A percentile compares a stretch with the other conserved stretches of the same genome.
Conservation (phyloP, 2,797 vertebrate species). For the Rhynchotus rufescens region DNA sequence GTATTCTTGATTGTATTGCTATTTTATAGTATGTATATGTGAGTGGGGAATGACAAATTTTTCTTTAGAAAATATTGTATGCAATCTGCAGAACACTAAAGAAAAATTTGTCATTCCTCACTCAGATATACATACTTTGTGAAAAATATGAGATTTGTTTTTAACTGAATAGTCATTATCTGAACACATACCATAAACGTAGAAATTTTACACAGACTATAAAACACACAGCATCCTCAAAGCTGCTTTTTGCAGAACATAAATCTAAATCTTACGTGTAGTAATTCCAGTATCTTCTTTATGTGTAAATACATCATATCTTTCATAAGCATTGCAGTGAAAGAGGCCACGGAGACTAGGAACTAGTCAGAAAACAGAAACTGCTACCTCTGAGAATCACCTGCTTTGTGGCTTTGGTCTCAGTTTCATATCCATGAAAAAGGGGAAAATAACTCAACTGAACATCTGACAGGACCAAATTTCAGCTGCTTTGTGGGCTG, state of each 20-base stretch:
- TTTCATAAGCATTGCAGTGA: background rate
- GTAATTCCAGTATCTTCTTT: background rate
- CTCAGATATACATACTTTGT: background rate
- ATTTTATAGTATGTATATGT: background rate
- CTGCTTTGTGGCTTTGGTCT: background rate
- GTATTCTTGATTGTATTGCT: too few relatives aligned
- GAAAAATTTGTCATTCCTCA: background rate
- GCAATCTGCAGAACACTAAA: too few relatives aligned
- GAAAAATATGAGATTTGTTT: background rate
- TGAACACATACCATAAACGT: background rate
- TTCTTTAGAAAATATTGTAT: too few relatives aligned
- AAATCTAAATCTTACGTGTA: background rate
- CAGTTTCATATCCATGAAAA: background rate
- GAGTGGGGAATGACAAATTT: background rate
- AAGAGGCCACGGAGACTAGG: background rate
- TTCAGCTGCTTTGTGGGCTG: background rate
- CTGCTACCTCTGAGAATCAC: background rate
- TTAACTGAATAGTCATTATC: background rate
- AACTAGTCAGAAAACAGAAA: background rate
- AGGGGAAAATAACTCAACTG: background rate
- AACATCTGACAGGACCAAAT: background rate
- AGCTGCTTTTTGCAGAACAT: background rate
- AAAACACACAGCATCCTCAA: background rate
- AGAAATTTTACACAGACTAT: background rate
- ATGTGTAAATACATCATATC: background rate